Conservation (phyloP, 2,797 vertebrate species). For the Sebastes taczanowskii region DNA sequence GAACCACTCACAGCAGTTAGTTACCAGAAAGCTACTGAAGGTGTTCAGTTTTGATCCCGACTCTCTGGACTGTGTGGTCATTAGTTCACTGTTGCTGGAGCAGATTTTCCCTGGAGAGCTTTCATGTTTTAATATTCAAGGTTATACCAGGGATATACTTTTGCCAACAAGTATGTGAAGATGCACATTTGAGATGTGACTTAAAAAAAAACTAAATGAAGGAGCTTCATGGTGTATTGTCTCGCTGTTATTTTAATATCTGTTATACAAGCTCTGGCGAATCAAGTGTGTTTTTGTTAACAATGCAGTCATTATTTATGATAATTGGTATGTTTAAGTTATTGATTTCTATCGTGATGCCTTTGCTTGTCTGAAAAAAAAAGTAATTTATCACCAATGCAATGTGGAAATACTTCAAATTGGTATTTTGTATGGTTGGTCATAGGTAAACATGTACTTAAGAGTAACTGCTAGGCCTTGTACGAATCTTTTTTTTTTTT, state of each 20-base stretch:
- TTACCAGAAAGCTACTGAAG: not conserved
- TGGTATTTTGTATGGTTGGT: slow-evolving; percentile 41
- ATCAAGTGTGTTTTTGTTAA: slow-evolving; percentile 62
- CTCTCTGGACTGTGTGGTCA: not conserved
- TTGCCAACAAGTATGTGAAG: slow-evolving; percentile 44
- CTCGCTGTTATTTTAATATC: slow-evolving; percentile 50
- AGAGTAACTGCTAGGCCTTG: slow-evolving; percentile 36
- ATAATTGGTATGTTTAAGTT: slow-evolving; percentile 74
- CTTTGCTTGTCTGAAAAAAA: slow-evolving; percentile 61
- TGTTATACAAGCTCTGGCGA: slow-evolving; percentile 49
- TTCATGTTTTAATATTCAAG: slow-evolving; percentile 33
- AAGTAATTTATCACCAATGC: slow-evolving; percentile 46
- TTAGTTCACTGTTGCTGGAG: not conserved
- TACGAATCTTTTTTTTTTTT: not conserved
- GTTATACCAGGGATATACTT: slow-evolving; percentile 25
- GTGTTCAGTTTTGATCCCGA: not conserved
- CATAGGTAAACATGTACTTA: slow-evolving; percentile 54
- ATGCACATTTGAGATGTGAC: slow-evolving; percentile 30
- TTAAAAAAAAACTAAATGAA: slow-evolving; percentile 40
- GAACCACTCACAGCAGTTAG: not conserved
- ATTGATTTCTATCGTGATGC: slow-evolving; percentile 69
- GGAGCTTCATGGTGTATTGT: slow-evolving; percentile 51
- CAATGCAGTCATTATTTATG: slow-evolving; percentile 72
- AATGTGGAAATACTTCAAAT: slow-evolving; percentile 41
- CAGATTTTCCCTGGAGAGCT: not conserved